Evolutionary conservation across 1,140 invertebrate genomes (phyloP).

Genomic region (Ephestia elutella): DNA sequence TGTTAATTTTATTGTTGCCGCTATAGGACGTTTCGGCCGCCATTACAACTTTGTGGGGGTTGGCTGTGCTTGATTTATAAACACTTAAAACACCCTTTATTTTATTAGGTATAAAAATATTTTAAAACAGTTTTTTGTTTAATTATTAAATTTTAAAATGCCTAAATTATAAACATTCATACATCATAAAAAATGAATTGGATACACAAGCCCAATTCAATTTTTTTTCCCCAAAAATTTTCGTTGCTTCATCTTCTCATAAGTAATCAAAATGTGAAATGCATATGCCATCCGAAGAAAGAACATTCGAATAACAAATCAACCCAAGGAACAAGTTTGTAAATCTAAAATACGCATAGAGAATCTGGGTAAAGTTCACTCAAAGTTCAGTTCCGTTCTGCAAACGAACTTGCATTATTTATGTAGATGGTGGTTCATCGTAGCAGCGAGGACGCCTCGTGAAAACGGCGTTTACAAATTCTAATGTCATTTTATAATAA

Average conservation of each 20-base stretch:
- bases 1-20: constrained; percentile 67
- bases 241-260: no score
- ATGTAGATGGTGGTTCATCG: neutral
- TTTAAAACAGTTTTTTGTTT: no score
- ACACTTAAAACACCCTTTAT: constrained; percentile 24
- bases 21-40: constrained; percentile 59
- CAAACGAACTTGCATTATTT: constrained; percentile 2
- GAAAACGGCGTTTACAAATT: constrained; percentile 15
- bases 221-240: no score
- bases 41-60: constrained; percentile 48
- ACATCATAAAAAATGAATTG: no score
- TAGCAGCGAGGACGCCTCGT: neutral
- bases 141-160: no score
- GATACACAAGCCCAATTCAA: no score
- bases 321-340: neutral
- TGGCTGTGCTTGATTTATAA: constrained; percentile 38
- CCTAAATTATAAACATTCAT: no score
- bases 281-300: no score
- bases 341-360: neutral
- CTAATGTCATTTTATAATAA: constrained; percentile 33
- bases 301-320: neutral
- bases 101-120: constrained; percentile 7
- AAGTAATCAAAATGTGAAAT: no score
- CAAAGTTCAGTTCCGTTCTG: constrained; percentile 4
- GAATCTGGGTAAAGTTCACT: constrained; percentile 3